Base-by-base conservation (phyloP, 2,113 vertebrate genomes). In the Capricornis sumatraensis region DNA sequence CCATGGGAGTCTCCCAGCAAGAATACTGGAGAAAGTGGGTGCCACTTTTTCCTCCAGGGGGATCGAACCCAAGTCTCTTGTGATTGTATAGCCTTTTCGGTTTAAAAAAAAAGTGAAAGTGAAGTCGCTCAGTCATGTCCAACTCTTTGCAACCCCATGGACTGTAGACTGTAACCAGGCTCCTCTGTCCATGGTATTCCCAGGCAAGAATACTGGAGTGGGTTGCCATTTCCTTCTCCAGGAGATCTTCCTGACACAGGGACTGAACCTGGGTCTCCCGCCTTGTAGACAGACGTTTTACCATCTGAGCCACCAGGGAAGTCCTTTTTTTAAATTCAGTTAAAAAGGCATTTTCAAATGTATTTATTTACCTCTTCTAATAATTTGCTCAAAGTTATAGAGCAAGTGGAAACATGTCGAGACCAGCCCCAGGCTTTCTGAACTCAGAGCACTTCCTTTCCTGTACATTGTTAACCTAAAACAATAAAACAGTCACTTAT, bases 331-430 rank as follows among this genome's bases (percentile, higher is more conserved):
- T 36, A 36, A 36, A 36, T 74, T 81, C n/a, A 62, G 23, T 62
- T 57, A 84, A 88, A 88, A 81, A 30, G 19, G 1, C 16, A 64
- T 64, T 96, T 97, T 87, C 14, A 30, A 62, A 58, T 45, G 47
- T 2, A 40, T 87, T 84, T 17, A 33, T 67, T 87, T 2, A 83
- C 36, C 78, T 43, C 33, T 79, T 92, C 28, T 8, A 79, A 60
- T 55, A 78, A 89, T n/a, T 43, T 94, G 8, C 23, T 74, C 52
- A n/a, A 71, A 88, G 17, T 83, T 57, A 67, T 30, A 30, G 17
- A 79, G 30, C 16, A 21, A 10, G 50, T 79, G 33, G 21, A 10
- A 84, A 25, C 13, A 47, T 21, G 36, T 43, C 40, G 13, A 86
- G 55, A 91, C 11, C 40, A 58, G 36, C 4, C 25, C 45, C 47